A percentile compares a stretch with the other conserved stretches of the same genome.
phyloP scores from a whole-genome alignment of 2,888 invertebrate genomes.

The Hedychridium roseum region DNA sequence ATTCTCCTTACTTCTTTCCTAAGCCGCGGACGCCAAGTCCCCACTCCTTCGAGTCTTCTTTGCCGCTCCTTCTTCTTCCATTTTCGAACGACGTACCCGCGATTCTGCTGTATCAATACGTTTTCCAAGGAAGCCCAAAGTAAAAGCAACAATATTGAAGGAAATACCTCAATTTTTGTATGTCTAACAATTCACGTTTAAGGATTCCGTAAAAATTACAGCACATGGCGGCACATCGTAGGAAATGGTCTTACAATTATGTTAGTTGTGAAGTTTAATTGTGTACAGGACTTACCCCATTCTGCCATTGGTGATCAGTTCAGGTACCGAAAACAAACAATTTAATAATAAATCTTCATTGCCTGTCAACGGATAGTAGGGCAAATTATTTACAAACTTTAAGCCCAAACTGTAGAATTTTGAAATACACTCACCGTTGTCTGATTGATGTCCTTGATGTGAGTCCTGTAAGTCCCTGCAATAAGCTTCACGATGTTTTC shows the following conservation, averaged over 20 bases:
- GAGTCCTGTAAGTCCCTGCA: conserved; percentile 85
- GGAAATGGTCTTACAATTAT: too few species aligned
- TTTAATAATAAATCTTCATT: conserved; percentile 6
- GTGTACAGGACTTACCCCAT: conserved; percentile 51
- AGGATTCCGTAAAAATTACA: too few species aligned
- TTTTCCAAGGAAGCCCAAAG: too few species aligned
- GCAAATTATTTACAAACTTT: neutral
- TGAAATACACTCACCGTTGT: conserved; percentile 76
- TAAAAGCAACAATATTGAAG: too few species aligned
- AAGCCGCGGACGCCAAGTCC: conserved; percentile 1
- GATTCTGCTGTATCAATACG: too few species aligned
- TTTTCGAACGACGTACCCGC: too few species aligned
- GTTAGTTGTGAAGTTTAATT: too few species aligned
- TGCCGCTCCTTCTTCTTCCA: conserved; percentile 9
- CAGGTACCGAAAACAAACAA: conserved; percentile 18
- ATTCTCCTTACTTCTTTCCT: conserved; percentile 24
- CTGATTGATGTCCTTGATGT: conserved; percentile 75
- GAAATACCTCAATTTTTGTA: too few species aligned
- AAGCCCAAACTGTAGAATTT: neutral
- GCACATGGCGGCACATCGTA: too few species aligned
- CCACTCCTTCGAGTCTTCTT: conserved; percentile 18
- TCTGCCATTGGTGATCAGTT: conserved; percentile 34
- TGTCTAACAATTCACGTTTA: too few species aligned
- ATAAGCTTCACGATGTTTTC: conserved; percentile 90
- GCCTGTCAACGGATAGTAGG: too few species aligned